Conservation (phyloP, 2,113 vertebrate species). For the Vidua chalybeata region DNA sequence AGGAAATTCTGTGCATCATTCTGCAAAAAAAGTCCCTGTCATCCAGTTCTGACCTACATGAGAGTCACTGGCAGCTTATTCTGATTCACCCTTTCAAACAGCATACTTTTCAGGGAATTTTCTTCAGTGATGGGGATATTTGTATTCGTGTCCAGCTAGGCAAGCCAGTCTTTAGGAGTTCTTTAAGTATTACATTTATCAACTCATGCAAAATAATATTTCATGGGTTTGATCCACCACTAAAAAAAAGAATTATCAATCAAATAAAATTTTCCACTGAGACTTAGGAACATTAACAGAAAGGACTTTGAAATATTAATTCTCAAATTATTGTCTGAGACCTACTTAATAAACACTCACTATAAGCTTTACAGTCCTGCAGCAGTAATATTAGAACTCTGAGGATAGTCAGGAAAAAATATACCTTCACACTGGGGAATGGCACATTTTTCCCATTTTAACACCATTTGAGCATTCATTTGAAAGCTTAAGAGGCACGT, state of each 20-base stretch:
- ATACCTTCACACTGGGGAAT: background rate
- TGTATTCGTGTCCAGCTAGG: background rate
- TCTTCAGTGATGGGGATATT: background rate
- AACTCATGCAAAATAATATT: background rate
- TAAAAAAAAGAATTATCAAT: background rate
- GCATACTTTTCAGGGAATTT: background rate
- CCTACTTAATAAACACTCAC: background rate
- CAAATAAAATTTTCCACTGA: background rate
- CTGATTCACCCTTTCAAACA: background rate
- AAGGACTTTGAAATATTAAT: background rate
- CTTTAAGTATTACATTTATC: background rate
- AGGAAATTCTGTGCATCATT: background rate
- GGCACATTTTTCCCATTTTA: background rate
- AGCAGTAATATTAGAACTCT: background rate
- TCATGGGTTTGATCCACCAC: background rate
- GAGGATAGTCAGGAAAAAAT: background rate
- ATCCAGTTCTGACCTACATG: background rate
- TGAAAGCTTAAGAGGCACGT: background rate
- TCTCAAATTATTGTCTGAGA: background rate
- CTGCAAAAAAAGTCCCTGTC: background rate
- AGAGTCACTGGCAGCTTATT: background rate
- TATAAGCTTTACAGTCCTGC: background rate
- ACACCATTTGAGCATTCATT: background rate
- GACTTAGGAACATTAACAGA: background rate
- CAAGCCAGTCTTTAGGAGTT: background rate